Evolutionary conservation across 2,113 vertebrate genomes (phyloP).

Genomic region (Oceanodroma tethys): DNA sequence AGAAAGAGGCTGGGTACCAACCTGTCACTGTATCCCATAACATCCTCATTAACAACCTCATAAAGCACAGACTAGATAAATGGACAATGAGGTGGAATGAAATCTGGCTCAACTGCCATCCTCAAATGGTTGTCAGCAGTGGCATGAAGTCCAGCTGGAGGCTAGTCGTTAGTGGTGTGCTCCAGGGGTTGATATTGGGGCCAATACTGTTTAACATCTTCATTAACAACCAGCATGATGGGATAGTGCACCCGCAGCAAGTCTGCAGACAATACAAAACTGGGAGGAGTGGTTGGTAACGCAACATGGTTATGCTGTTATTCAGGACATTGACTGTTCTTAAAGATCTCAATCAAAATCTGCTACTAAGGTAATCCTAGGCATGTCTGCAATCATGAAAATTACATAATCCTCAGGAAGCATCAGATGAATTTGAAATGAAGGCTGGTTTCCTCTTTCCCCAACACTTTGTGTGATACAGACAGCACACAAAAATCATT

Average conservation of each 20-base stretch:
- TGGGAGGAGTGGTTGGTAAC: neutral
- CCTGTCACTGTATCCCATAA: neutral
- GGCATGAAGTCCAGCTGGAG: neutral
- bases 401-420: neutral
- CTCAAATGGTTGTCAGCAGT: neutral
- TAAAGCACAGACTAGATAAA: neutral
- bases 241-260: neutral
- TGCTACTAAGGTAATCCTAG: neutral
- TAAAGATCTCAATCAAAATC: neutral
- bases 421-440: neutral
- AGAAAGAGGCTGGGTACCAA: neutral
- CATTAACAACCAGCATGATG: neutral
- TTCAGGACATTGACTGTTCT: neutral
- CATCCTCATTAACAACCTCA: neutral
- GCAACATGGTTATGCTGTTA: neutral
- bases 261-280: neutral
- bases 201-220: neutral
- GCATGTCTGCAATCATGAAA: neutral
- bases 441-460: neutral
- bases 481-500: neutral
- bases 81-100: neutral
- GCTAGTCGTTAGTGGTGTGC: neutral
- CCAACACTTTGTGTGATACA: too few relatives aligned
- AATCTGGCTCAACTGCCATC: neutral
- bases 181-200: neutral